Base-by-base conservation (phyloP, 2,797 vertebrate species). In the Luscinia luscinia region DNA sequence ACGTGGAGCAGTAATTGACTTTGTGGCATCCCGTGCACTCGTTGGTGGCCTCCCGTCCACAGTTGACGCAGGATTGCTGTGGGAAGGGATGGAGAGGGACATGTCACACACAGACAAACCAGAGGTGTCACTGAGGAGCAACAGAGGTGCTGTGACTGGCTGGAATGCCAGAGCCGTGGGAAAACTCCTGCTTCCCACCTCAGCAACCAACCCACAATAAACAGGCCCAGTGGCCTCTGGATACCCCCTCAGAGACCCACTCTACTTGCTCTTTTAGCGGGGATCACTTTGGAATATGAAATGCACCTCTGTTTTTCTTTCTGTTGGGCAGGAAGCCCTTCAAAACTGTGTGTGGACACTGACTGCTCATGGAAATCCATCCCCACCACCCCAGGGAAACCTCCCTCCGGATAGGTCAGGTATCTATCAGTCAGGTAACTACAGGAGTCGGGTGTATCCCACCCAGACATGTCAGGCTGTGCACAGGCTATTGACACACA, bases 1-100 rank as follows among this genome's bases (percentile, higher is more conserved):
- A 99, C 0, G 98, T 98, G 80, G 99, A 99, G 97, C 99, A 99
- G 98, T 99, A 99, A 98, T 99, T 99, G 96, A 99, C 99, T 90
- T 99, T 99, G 94, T 98, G 99, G 89, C 99, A 99, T 43, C 99
- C 99, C 0, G 99, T 99, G 82, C 99, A 99, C 97, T 99, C 99
- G 1, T 98, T 99, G 82, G 98, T 98, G 9, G 99, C 99, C 87
- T 99, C 98, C 3, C 99, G 98, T 5, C 99, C 99, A 1, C 99
- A 99, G 97, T 99, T 99, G 87, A 98, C 98, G 3, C 99, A 99
- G 87, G 98, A 99, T 90, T 99, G 99, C 99, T 99, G 98, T 73
- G 96, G 93, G 92, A 69, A 63, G 3, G n/a, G 67, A 87, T 34
- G 27, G 58, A 93, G 46, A 82, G 24, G 1, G 40, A 81, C 20